Percentiles rank a stretch among this genome's conserved stretches.
Conservation (phyloP, 2,113 vertebrate species). For the Gulo gulo region DNA sequence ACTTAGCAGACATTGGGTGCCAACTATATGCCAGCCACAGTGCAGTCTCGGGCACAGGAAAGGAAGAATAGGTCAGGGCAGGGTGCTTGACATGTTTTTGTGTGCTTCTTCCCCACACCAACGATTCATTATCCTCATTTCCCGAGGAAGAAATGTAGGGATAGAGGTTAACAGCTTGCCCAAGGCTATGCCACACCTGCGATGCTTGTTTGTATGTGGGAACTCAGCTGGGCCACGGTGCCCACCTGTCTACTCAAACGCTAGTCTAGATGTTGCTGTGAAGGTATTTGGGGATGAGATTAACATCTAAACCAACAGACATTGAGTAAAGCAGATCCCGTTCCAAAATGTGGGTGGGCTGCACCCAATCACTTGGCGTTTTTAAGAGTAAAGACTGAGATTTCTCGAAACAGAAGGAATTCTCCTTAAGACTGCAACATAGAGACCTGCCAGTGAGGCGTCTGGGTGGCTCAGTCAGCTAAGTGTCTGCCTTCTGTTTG, state of each 20-base stretch:
- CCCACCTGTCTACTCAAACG: neutral
- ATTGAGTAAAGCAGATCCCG: neutral
- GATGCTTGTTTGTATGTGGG: neutral
- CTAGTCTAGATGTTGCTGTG: neutral
- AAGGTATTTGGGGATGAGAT: neutral
- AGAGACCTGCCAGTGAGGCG: neutral
- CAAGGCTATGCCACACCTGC: neutral
- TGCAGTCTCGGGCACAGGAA: neutral
- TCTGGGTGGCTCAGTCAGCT: neutral
- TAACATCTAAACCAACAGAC: neutral
- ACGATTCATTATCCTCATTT: neutral
- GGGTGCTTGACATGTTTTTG: neutral
- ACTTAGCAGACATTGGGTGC: neutral
- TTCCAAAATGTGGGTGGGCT: neutral
- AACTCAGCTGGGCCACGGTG: neutral
- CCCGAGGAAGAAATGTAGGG: neutral
- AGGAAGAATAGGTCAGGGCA: neutral
- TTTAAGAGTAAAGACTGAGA: neutral
- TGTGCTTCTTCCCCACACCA: neutral
- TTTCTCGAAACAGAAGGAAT: neutral
- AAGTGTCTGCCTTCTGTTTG: neutral
- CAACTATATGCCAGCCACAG: neutral
- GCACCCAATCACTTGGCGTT: neutral
- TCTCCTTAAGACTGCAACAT: neutral
- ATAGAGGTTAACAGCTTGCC: neutral